A percentile compares a stretch with the other conserved stretches of the same genome.
These are phyloP conservation scores for Cebus imitator DNA, from an alignment of 2,113 vertebrate genomes.

Conservation along the genomic window DNA sequence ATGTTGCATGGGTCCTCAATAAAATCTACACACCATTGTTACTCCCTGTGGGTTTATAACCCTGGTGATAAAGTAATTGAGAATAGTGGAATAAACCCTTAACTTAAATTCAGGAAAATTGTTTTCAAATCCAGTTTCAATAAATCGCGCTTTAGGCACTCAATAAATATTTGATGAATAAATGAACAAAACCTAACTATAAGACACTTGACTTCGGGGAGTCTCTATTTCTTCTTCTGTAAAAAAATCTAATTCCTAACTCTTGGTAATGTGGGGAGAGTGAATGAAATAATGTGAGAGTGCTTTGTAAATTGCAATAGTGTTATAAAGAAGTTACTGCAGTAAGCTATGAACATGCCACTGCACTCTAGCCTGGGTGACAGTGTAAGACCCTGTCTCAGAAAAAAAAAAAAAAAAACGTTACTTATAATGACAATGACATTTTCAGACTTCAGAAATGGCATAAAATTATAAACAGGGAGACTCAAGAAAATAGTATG, in stretches of 20 bases:
- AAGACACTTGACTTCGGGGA: constrained; percentile 15
- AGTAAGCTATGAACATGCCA: too few species aligned
- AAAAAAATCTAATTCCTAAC: constrained; percentile 48
- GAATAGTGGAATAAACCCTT: not conserved
- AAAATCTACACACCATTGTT: not conserved
- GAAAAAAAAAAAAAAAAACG: too few species aligned
- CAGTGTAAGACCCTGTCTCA: too few species aligned
- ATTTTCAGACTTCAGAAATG: constrained; percentile 50
- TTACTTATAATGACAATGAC: not conserved
- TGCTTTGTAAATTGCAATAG: constrained; percentile 36
- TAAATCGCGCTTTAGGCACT: constrained; percentile 44
- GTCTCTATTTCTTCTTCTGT: constrained; percentile 41
- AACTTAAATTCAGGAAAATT: constrained; percentile 4
- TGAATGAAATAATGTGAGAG: constrained; percentile 38
- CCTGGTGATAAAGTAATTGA: constrained; percentile 24
- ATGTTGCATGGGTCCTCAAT: not conserved
- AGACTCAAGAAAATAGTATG: not conserved
- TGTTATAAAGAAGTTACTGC: constrained; percentile 18
- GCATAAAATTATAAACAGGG: not conserved
- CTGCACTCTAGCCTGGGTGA: too few species aligned
- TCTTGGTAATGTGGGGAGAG: not conserved
- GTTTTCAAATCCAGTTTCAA: constrained; percentile 4
- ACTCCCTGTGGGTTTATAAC: not conserved
- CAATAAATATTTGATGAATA: constrained; percentile 42
- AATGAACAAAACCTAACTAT: constrained; percentile 12